phyloP scores from a whole-genome alignment of 92 coral and sea anemone genomes.

The Siderastrea siderea region DNA sequence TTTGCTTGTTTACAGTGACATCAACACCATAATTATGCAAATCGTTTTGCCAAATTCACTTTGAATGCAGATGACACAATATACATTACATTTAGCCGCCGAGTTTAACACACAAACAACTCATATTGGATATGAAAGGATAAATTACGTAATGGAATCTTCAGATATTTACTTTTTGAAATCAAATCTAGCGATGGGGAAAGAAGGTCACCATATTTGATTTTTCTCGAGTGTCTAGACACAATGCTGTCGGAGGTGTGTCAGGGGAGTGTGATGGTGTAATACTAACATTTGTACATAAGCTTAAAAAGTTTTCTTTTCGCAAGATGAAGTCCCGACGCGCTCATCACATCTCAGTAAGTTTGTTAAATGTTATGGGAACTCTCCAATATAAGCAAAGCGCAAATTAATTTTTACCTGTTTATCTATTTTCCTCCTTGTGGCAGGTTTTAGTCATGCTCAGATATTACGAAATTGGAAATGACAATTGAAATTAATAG shows the following conservation, averaged over 20 bases:
- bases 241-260: slow-evolving; percentile 36
- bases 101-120: neutral
- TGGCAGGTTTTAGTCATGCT: no score
- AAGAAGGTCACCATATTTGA: no score
- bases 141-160: neutral
- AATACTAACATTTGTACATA: neutral
- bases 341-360: neutral
- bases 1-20: neutral
- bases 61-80: no score
- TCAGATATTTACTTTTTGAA: neutral
- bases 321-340: neutral
- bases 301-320: neutral
- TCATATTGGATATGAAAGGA: neutral
- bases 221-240: neutral
- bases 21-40: neutral
- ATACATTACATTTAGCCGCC: neutral
- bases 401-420: neutral
- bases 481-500: no score
- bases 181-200: neutral
- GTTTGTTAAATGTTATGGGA: neutral
- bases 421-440: no score
- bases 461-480: no score
- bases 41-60: neutral
- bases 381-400: neutral
- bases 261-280: slow-evolving; percentile 29